phyloP scores from a whole-genome alignment of 1,140 invertebrate species.

The Tetragnatha versicolor region DNA sequence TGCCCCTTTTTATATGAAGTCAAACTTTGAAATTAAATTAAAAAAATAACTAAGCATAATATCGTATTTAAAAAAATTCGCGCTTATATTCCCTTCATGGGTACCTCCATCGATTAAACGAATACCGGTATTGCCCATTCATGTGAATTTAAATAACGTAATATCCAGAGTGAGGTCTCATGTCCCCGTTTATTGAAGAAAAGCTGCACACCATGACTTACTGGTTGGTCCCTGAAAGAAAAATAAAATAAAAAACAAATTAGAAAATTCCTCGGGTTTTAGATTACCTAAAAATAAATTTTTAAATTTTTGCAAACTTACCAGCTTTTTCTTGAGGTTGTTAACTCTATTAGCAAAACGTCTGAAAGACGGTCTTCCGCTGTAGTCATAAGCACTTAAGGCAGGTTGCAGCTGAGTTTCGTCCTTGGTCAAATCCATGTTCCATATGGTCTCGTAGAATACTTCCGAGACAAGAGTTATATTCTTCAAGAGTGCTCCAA shows the following conservation, averaged over 20 bases:
- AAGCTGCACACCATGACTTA: too few relatives aligned
- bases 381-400: background rate
- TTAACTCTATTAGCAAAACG: background rate
- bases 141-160: too few relatives aligned
- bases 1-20: too few relatives aligned
- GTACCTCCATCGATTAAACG: too few relatives aligned
- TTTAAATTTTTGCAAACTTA: background rate
- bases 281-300: background rate
- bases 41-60: too few relatives aligned
- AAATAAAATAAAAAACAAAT: background rate
- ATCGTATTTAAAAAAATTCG: too few relatives aligned
- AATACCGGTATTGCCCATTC: too few relatives aligned
- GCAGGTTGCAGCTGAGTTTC: background rate
- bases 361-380: background rate
- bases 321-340: background rate
- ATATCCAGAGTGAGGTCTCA: too few relatives aligned
- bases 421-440: conserved; percentile 4
- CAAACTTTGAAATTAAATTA: too few relatives aligned
- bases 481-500: background rate
- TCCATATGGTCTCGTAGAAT: background rate
- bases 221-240: background rate
- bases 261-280: too few relatives aligned
- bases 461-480: background rate
- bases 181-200: too few relatives aligned
- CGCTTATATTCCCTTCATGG: too few relatives aligned